Evolutionary conservation across 2,888 invertebrate genomes (phyloP), one percentile per base, ranked within the genome.

Genomic region (Sinelater perroti): DNA sequence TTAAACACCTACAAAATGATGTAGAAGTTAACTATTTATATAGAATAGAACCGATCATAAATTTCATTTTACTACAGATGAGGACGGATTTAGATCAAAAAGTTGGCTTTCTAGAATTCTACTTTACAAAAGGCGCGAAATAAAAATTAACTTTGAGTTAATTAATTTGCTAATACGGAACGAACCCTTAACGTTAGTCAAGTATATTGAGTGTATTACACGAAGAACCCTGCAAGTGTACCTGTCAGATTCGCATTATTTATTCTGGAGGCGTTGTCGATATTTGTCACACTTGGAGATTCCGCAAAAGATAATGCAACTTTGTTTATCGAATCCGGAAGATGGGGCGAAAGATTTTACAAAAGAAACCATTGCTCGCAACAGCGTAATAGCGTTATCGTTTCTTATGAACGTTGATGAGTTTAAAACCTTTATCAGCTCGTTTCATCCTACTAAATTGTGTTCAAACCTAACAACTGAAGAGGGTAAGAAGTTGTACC

Each of bases 241-340:
- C n/a, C n/a, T n/a, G n/a, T n/a, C n/a, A n/a, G n/a, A n/a, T n/a
- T n/a, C n/a, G n/a, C 4, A 30, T 30, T 30, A 30, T 30, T 3
- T 14, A 1, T 42, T 42, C 11, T 52, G 40, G 40, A 31, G 11
- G 5, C 1, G 20, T n/a, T 31, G 30, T 33, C 20, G 10, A 20
- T 26, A 50, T 6, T 50, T 17, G 4, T 8, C 17, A 13, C 44
- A 56, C 42, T 16, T 50, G 2, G 30, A 44, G 18, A 26, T 56
- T 13, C 56, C 56, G 2, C 26, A 44, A 26, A 16, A 40, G n/a
- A n/a, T 44, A 0, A 10, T 21, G 2, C 6, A 21, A 1, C 6
- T 49, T 17, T 50, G 44, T 26, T 16, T 31, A 6, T 6, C 30
- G 8, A 17, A 28, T 6, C 7, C 16, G 3, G 18, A 24, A 16